Percentiles rank a stretch among this genome's conserved stretches.
phyloP scores from a whole-genome alignment of 2,888 invertebrate genomes.

The Scaptomyza tumidula region DNA sequence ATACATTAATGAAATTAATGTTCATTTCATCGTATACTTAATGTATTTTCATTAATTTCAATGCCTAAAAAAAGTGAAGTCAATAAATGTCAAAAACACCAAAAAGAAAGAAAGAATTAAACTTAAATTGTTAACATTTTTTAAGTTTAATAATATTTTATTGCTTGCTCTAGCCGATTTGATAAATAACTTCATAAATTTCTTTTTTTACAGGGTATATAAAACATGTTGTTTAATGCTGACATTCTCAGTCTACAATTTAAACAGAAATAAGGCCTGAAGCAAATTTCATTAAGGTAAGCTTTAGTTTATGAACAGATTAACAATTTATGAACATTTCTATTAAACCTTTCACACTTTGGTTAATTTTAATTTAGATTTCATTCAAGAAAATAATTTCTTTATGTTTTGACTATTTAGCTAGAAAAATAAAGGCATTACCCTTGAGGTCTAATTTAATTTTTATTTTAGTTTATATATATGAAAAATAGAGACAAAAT shows the following conservation, averaged over 20 bases:
- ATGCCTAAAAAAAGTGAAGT: no score
- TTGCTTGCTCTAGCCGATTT: no score
- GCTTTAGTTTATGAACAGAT: background rate
- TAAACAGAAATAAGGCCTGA: constrained; percentile 35
- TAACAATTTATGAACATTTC: background rate
- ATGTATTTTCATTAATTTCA: background rate
- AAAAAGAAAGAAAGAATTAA: no score
- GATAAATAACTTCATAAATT: background rate
- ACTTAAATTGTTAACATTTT: no score
- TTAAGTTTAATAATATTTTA: no score
- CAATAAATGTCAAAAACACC: no score
- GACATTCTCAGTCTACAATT: constrained; percentile 48
- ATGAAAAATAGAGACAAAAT: background rate
- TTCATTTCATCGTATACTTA: background rate
- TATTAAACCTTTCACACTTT: background rate
- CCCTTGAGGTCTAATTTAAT: background rate
- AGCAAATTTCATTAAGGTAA: constrained; percentile 12
- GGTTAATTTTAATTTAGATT: background rate
- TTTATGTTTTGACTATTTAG: background rate
- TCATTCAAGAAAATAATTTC: background rate
- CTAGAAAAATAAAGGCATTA: background rate
- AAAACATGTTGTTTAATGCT: constrained; percentile 9
- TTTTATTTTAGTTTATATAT: background rate
- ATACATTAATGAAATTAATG: background rate
- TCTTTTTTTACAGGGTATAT: background rate